A percentile compares a stretch with the other conserved stretches of the same genome.
These are phyloP conservation scores for Tinamus guttatus DNA, from an alignment of 2,113 vertebrate genomes.

Conservation along the genomic window DNA sequence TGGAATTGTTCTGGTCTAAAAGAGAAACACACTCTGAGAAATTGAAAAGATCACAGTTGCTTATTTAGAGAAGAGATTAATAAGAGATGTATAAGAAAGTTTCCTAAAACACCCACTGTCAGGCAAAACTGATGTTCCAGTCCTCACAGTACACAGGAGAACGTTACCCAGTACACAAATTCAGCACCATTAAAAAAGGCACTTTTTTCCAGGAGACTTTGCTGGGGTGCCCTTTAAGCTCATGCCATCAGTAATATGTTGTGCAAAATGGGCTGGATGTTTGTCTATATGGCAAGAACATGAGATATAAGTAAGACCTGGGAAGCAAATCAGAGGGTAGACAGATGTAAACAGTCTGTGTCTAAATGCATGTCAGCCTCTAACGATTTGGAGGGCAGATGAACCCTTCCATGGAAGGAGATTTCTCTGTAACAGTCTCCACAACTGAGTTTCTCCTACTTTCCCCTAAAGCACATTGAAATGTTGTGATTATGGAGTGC, in stretches of 20 bases:
- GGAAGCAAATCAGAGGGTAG: not conserved
- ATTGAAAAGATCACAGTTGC: not conserved
- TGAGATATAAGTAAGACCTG: not conserved
- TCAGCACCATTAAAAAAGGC: not conserved
- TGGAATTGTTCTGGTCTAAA: not conserved
- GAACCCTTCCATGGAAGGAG: not conserved
- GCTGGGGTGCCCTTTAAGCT: not conserved
- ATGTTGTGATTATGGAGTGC: not conserved
- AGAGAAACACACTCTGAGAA: not conserved
- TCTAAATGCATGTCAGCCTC: not conserved
- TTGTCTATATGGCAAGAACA: not conserved
- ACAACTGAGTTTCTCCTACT: not conserved
- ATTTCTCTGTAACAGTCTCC: not conserved
- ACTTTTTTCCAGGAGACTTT: not conserved
- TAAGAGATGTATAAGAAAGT: not conserved
- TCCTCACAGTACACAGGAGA: not conserved
- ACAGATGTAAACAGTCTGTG: not conserved
- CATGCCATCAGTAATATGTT: not conserved
- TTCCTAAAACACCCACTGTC: not conserved
- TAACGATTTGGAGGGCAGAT: not conserved
- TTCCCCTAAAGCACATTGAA: not conserved
- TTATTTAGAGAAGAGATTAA: not conserved
- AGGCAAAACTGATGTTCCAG: not conserved
- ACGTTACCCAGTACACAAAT: fast-evolving
- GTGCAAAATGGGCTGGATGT: not conserved